Evolutionary conservation across 2,888 invertebrate species (phyloP), one percentile per base, ranked within the genome.

Genomic region (Cosmopolites sordidus): DNA sequence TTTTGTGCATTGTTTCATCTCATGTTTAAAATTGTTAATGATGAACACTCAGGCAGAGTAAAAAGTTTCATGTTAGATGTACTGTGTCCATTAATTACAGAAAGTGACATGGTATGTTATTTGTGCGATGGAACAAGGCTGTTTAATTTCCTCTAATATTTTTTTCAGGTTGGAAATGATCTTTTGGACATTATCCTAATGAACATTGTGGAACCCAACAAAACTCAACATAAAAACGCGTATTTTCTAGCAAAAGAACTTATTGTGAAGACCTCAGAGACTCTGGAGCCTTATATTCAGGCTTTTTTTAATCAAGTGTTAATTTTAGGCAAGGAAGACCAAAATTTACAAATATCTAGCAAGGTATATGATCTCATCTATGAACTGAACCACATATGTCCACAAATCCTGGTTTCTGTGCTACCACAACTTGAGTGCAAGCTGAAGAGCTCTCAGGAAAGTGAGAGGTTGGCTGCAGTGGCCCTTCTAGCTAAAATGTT

Each of bases 21-120:
- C 48, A 92, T 97, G 84, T 97, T 97, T 73, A 90, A 87, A 75
- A 94, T 96, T 74, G 92, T 97, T 67, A 96, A 94, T 74, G 94
- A 93, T 72, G 94, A 96, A 71, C 97, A 97, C 76, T 95, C 95
- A 8, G 85, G 87, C 11, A 93, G 96, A 77, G 96, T 98, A 43
- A 95, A 94, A 70, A 92, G 90, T 58, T 96, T 97, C 73, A 96
- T 98, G 89, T 77, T 97, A 67, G 97, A 98, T 73, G 92, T 97
- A 47, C 81, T 98, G 59, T 89, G 90, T 66, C 96, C 97, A 0
- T 79, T 98, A 38, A 92, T 98, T 65, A 90, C 92, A 16, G 97
- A 98, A 75, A 92, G 94, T 5, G 97, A 98, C 72, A 87, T 91
- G 64, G 92, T 57, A 47, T 51, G 42, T 44, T 9, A 33, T 33